Evolutionary conservation across 92 coral and sea anemone species (phyloP).

Genomic region (Parazoanthus atlanticus): DNA sequence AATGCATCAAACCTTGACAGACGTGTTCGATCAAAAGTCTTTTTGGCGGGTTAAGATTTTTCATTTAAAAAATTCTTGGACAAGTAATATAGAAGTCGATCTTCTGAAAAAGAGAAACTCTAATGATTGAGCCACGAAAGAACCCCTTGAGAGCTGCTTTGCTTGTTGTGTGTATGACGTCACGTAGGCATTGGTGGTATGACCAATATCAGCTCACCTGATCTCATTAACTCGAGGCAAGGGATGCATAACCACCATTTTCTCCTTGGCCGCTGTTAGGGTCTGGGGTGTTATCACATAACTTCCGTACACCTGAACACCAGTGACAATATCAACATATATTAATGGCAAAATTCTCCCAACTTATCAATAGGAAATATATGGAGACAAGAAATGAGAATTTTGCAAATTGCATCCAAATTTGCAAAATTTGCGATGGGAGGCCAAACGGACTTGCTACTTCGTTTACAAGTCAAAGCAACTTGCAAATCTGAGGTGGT

Average conservation of each 20-base stretch:
- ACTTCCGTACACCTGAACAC: slow-evolving; percentile 82
- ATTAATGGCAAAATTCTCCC: neutral
- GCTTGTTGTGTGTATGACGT: no score
- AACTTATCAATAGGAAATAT: neutral
- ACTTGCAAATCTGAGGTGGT: no score
- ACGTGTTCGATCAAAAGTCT: no score
- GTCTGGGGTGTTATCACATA: slow-evolving; percentile 92
- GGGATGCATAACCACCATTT: slow-evolving; percentile 99
- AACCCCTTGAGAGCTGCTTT: no score
- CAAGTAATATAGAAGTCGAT: no score
- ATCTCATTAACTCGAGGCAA: slow-evolving; percentile 93
- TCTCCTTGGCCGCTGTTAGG: slow-evolving; percentile 91
- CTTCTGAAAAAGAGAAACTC: no score
- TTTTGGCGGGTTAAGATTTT: no score
- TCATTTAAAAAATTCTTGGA: no score
- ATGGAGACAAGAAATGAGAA: neutral
- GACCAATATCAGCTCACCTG: slow-evolving; percentile 57
- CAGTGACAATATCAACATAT: neutral
- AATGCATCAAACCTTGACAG: no score
- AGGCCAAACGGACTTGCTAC: neutral
- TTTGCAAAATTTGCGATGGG: neutral
- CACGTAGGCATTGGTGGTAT: no score
- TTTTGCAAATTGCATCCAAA: neutral
- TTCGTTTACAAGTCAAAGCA: neutral
- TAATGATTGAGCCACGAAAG: no score